phyloP scores from a whole-genome alignment of 2,888 invertebrate genomes.

The Petrolisthes cinctipes region DNA sequence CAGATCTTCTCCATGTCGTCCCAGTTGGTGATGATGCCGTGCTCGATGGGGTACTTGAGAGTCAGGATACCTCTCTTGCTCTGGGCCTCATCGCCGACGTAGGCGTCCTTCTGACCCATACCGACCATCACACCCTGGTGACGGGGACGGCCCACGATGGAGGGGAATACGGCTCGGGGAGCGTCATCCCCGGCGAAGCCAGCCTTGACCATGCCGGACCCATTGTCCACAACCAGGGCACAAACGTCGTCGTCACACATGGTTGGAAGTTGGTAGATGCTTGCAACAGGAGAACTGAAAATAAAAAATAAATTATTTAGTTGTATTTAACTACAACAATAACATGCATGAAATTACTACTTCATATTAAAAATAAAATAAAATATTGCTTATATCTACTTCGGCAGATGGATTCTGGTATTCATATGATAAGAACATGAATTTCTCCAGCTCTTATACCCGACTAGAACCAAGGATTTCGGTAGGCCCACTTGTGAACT shows the following conservation, averaged over 20 bases:
- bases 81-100: slow-evolving; percentile 76
- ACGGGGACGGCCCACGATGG: slow-evolving; percentile 63
- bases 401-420: too few species aligned
- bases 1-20: slow-evolving; percentile 98
- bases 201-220: slow-evolving; percentile 65
- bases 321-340: too few species aligned
- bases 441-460: too few species aligned
- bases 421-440: too few species aligned
- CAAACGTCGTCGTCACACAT: slow-evolving; percentile 60
- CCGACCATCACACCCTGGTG: slow-evolving; percentile 64
- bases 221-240: slow-evolving; percentile 64
- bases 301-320: too few species aligned
- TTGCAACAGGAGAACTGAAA: too few species aligned
- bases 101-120: slow-evolving; percentile 65
- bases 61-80: slow-evolving; percentile 81
- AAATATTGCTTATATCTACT: too few species aligned
- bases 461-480: too few species aligned
- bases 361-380: too few species aligned
- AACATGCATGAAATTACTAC: too few species aligned
- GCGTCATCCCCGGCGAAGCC: slow-evolving; percentile 63
- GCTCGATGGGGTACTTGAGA: slow-evolving; percentile 74
- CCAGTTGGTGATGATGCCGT: slow-evolving; percentile 86
- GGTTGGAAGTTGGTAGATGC: not conserved
- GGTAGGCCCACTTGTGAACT: too few species aligned
- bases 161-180: slow-evolving; percentile 61